Base-by-base conservation (phyloP, 2,888 invertebrate genomes). In the Tipula confusa region DNA sequence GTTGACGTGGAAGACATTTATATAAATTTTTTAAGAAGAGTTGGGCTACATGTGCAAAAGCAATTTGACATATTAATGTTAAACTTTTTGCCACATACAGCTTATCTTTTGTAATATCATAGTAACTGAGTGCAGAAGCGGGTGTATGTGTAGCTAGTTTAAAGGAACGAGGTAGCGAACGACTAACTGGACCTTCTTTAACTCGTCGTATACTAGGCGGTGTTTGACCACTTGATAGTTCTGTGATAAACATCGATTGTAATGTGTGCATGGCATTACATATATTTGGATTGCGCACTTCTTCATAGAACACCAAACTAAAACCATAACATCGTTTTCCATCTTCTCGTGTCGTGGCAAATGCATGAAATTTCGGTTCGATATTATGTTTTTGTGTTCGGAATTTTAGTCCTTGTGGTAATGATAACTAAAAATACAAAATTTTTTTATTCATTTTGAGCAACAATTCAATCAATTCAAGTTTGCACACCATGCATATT, bases 341-440 rank as follows among this genome's bases (percentile, higher is more conserved):
- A 93, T 99, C 98, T 91, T 99, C 98, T 86, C 96, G 93, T 13
- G 99, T 99, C 85, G 99, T 97, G 84, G 99, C 94, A 91, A 99
- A 99, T 82, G 98, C 96, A 90, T 99, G 99, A 90, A 98, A 98
- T 87, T 92, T 93, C 11, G 98, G 95, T 86, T 96, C 95, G 88
- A 93, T 91, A 84, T 93, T 92, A 89, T 98, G 96, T 89, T 97
- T 97, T 89, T 98, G 98, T 11, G 98, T 98, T 85, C 96, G 94
- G 91, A 99, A 98, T 87, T 95, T 94, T 83, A 99, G 91, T 79
- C 99, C 99, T 90, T 95, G 95, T 84, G 99, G 99, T 88, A 99
- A 91, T 89, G 97, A 97, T 79, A 99, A 92, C 98, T 99, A 90
- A 29, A 90, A 80, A n/a, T 15, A 80, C 1, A 29, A 29, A 80